Evolutionary conservation across 2,888 invertebrate species (phyloP), one percentile per base, ranked within the genome.

Genomic region (Nemurella pictetii): DNA sequence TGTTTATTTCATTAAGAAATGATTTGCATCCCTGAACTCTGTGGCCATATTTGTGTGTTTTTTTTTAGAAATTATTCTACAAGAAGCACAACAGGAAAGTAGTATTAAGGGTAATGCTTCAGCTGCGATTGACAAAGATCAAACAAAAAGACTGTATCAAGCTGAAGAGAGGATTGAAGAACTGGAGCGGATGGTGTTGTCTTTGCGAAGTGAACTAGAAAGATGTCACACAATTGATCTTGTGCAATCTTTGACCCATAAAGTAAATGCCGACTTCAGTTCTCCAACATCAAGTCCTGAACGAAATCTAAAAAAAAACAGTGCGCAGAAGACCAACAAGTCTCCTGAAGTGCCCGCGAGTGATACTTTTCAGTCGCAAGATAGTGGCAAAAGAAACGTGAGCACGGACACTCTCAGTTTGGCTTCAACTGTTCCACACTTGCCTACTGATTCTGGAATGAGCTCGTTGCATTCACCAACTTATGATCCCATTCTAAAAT

Each of bases 161-260:
- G 89, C 90, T 78, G 89, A 90, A 20, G 89, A 90, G 55, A 90
- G 89, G 85, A 89, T 92, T 2, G 87, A 88, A 73, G 89, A 90
- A 30, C 89, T 93, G 80, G 90, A 92, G 88, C 88, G 89, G 84
- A 87, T 88, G 73, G 88, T 90, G 25, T 87, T 87, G 28, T 88
- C 88, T 35, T 86, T 90, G n/a, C 86, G 90, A 85, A 91, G 91
- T 87, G 92, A 93, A 89, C 90, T 93, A n/a, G 93, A 93, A 86
- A 92, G 92, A 88, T 92, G 92, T 88, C 92, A 92, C 88, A 93
- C 93, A 0, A 89, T 94, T 74, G 92, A 92, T 12, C 92, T 93
- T 85, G 93, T 94, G 85, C 90, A 92, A 89, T 89, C 91, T 83
- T 89, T 93, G 77, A 92, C 93, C 3, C 91, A 91, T 83, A 92